These are phyloP conservation scores for Boloria selene DNA, from an alignment of 2,888 invertebrate genomes.

Conservation along the genomic window DNA sequence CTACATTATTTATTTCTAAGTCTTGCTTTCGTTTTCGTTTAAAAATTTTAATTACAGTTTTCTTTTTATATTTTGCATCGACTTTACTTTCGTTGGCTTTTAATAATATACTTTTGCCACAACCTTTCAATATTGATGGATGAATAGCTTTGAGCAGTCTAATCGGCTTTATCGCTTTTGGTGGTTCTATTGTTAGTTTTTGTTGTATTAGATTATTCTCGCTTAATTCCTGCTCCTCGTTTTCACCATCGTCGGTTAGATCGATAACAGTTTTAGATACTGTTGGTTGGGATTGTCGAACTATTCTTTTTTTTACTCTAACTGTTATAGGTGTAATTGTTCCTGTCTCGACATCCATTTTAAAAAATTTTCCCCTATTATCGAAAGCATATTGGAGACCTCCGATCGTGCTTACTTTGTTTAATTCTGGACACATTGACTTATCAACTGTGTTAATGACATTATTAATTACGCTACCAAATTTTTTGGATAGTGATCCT, in stretches of 20 bases:
- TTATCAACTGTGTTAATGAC: no score
- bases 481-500: no score
- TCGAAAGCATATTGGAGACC: slow-evolving; percentile 63
- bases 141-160: slow-evolving; percentile 49
- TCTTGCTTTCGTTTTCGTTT: slow-evolving; percentile 26
- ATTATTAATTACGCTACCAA: no score
- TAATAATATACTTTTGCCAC: slow-evolving; percentile 24
- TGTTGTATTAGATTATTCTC: neutral
- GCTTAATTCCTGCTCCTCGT: slow-evolving; percentile 1
- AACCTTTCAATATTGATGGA: slow-evolving; percentile 35
- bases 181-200: neutral
- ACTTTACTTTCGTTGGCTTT: slow-evolving; percentile 15
- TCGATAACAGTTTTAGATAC: slow-evolving; percentile 51
- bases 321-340: slow-evolving; percentile 61
- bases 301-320: slow-evolving; percentile 52
- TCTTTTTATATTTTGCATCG: slow-evolving; percentile 4
- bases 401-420: slow-evolving; percentile 55
- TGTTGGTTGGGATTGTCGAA: slow-evolving; percentile 1
- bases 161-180: slow-evolving; percentile 45
- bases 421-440: slow-evolving; percentile 33
- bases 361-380: slow-evolving; percentile 59
- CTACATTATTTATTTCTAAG: neutral
- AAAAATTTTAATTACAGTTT: neutral
- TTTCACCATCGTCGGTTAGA: slow-evolving; percentile 59
- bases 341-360: slow-evolving; percentile 60